Percentiles rank a stretch among this genome's conserved stretches.
phyloP scores from a whole-genome alignment of 1,140 invertebrate species.

The Cyrtorhinus lividipennis region DNA sequence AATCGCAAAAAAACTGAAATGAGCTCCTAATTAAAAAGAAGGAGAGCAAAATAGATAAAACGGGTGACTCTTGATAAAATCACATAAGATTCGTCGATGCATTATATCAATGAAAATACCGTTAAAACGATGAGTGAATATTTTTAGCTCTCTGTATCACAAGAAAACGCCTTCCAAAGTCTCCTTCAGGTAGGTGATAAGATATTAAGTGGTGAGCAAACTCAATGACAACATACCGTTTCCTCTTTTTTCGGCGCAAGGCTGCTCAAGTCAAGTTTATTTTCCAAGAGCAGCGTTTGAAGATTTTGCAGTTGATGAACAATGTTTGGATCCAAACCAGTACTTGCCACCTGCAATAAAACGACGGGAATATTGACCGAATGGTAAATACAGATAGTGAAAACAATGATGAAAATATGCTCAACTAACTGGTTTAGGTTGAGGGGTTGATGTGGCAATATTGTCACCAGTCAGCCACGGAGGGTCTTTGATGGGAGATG shows the following conservation, averaged over 20 bases:
- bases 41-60: too few relatives aligned
- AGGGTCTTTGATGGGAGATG: conserved; percentile 18
- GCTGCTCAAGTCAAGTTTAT: neutral
- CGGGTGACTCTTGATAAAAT: too few relatives aligned
- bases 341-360: conserved; percentile 9
- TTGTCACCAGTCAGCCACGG: conserved; percentile 11
- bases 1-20: too few relatives aligned
- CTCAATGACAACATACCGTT: neutral
- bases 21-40: too few relatives aligned
- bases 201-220: too few relatives aligned
- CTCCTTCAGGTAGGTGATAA: too few relatives aligned
- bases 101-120: too few relatives aligned
- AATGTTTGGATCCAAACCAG: conserved; percentile 16
- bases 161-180: too few relatives aligned
- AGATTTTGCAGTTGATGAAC: conserved; percentile 18
- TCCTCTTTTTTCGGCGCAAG: neutral
- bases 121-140: too few relatives aligned
- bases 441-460: neutral
- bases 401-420: neutral
- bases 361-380: neutral
- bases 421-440: conserved; percentile 11
- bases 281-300: conserved; percentile 13
- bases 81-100: too few relatives aligned
- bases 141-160: too few relatives aligned
- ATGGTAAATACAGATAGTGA: neutral